phyloP scores from a whole-genome alignment of 2,113 vertebrate species.

The Turnix velox region DNA sequence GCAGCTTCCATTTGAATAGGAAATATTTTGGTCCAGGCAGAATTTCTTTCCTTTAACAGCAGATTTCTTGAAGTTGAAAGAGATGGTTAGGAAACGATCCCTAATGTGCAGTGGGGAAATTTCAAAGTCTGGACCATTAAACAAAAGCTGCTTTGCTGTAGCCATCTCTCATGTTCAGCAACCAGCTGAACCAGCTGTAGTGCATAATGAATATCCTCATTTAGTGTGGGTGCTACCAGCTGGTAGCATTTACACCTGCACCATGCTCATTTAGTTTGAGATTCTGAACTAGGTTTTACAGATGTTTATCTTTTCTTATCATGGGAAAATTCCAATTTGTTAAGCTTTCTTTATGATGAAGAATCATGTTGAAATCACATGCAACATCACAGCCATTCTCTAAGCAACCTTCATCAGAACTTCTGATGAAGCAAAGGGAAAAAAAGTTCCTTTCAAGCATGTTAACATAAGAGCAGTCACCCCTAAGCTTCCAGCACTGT shows the following conservation, averaged over 20 bases:
- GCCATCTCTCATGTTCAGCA: background rate
- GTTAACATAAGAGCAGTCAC: slow-evolving; percentile 28
- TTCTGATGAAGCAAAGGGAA: background rate
- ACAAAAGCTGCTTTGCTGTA: background rate
- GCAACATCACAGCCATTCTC: background rate
- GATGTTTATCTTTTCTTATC: no score
- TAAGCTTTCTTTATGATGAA: background rate
- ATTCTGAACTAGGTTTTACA: background rate
- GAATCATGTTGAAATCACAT: background rate
- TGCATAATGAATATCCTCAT: fast-evolving
- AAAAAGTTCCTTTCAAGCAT: background rate
- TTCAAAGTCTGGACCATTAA: background rate
- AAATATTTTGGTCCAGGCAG: background rate
- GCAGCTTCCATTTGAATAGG: background rate
- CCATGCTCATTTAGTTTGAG: background rate
- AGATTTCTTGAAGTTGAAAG: background rate
- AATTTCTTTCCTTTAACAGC: background rate
- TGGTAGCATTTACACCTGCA: background rate
- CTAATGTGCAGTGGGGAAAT: background rate
- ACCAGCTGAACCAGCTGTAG: background rate
- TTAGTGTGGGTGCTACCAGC: background rate
- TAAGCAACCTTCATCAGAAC: background rate
- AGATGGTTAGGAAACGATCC: background rate
- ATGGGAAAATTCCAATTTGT: background rate
- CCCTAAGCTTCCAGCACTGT: slow-evolving; percentile 2